phyloP scores from a whole-genome alignment of 2,797 vertebrate genomes.

The Mallotus villosus region DNA sequence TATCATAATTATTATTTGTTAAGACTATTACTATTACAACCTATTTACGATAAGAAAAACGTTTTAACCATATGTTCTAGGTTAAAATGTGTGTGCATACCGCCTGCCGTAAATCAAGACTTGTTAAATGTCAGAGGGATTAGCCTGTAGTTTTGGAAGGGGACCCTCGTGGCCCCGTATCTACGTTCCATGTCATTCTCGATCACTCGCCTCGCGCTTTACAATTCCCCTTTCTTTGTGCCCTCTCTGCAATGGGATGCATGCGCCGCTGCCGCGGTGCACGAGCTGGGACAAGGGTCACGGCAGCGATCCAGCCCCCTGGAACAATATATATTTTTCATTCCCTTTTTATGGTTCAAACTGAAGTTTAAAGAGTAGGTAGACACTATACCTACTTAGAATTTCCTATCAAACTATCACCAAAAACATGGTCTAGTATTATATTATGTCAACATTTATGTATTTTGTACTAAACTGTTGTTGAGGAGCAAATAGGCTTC shows the following conservation, averaged over 20 bases:
- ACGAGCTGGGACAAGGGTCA: constrained; percentile 49
- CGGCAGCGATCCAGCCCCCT: constrained; percentile 47
- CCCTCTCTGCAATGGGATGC: constrained; percentile 60
- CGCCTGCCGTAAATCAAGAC: background rate
- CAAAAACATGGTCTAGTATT: background rate
- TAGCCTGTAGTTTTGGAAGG: constrained; percentile 52
- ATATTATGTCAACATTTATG: background rate
- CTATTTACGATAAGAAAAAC: background rate
- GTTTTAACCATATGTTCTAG: background rate
- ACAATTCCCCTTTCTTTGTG: constrained; percentile 67
- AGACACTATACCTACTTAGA: background rate
- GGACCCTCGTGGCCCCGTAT: constrained; percentile 61
- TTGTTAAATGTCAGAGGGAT: constrained; percentile 31
- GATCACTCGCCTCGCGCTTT: constrained; percentile 62
- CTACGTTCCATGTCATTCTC: constrained; percentile 60
- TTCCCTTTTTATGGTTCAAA: background rate
- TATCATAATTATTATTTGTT: constrained; percentile 4
- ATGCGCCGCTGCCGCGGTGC: constrained; percentile 50
- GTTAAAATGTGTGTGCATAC: background rate
- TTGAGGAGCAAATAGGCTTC: no score
- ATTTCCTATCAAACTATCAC: background rate
- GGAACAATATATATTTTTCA: constrained; percentile 12
- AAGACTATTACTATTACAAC: background rate
- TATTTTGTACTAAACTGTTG: background rate
- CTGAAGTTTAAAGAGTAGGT: background rate